phyloP scores from a whole-genome alignment of 1,140 invertebrate genomes.

The Euglossa dilemma region DNA sequence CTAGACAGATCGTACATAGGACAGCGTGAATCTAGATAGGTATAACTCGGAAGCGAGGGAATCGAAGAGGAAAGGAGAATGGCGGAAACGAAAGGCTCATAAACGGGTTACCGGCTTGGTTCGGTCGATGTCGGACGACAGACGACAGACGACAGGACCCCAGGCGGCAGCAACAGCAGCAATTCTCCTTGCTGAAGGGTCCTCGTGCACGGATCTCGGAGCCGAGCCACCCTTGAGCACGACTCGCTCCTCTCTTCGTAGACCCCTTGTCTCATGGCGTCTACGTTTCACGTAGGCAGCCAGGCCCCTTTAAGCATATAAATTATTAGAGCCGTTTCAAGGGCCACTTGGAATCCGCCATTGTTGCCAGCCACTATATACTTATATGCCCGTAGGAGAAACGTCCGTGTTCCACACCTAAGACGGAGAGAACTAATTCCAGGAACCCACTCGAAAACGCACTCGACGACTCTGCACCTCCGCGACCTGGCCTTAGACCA shows the following conservation, averaged over 20 bases:
- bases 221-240: constrained; percentile 77
- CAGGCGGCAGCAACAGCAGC: constrained; percentile 69
- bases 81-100: constrained; percentile 11
- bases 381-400: constrained; percentile 62
- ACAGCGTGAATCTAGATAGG: not conserved
- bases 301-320: constrained; percentile 77
- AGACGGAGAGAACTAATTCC: constrained; percentile 65
- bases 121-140: constrained; percentile 50
- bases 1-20: no score
- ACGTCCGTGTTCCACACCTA: constrained; percentile 59
- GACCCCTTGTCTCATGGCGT: constrained; percentile 75
- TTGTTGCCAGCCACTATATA: constrained; percentile 69
- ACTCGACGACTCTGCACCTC: constrained; percentile 46
- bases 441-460: constrained; percentile 49
- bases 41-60: not conserved
- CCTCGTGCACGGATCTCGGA: constrained; percentile 73
- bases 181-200: constrained; percentile 75
- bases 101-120: constrained; percentile 45
- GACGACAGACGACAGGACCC: constrained; percentile 70
- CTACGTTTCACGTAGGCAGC: constrained; percentile 76
- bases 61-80: not conserved
- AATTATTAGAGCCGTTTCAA: constrained; percentile 78
- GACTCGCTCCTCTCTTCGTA: constrained; percentile 70
- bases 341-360: constrained; percentile 74
- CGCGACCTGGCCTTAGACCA: not conserved